Percentiles rank a stretch among this genome's conserved stretches.
Conservation (phyloP, 2,888 invertebrate species). For the Lycophotia porphyrea region DNA sequence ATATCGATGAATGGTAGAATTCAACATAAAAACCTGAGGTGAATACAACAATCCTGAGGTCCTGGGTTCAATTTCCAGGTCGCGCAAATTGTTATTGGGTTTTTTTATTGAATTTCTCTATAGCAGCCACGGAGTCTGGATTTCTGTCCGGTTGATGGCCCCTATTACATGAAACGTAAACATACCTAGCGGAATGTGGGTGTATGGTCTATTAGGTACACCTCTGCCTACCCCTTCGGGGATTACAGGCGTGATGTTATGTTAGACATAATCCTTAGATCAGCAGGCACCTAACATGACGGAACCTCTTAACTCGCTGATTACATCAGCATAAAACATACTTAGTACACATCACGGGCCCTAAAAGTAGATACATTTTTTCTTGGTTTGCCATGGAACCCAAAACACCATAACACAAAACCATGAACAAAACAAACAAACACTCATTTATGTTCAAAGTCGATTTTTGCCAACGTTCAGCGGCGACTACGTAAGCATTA, state of each 20-base stretch:
- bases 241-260: background rate
- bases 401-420: slow-evolving; percentile 14
- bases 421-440: slow-evolving; percentile 39
- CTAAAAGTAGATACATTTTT: no score
- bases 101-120: background rate
- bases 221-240: no score
- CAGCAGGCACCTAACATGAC: no score
- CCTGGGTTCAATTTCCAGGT: background rate
- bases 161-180: background rate
- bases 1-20: no score
- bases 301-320: no score
- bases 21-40: no score
- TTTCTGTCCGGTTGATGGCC: background rate
- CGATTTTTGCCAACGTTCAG: slow-evolving; percentile 76
- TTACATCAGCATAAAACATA: no score
- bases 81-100: background rate
- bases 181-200: background rate
- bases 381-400: background rate
- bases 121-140: background rate
- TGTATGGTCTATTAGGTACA: background rate
- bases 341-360: no score
- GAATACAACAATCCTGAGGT: no score
- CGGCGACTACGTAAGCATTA: slow-evolving; percentile 80
- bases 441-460: slow-evolving; percentile 67
- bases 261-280: no score